Base-by-base conservation (phyloP, 2,888 invertebrate genomes). In the Trichogramma evanescens region DNA sequence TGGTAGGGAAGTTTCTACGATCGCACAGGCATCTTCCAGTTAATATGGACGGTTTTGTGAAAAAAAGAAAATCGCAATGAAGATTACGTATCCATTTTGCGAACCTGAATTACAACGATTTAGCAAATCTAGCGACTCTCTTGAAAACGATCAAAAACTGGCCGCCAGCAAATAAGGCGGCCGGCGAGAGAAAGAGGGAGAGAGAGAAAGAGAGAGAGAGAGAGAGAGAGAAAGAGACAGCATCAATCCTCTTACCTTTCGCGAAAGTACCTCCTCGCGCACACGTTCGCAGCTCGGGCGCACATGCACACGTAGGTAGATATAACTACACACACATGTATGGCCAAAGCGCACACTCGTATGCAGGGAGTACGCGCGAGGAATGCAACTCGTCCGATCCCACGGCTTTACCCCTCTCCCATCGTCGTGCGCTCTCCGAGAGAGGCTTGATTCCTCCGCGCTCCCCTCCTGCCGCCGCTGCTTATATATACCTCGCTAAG, bases 361-460 rank as follows among this genome's bases (percentile, higher is more conserved):
- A 13, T 13, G 13, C 13, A 13, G 13, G 13, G 13, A 13, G 71
- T 72, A 73, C 70, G 72, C 70, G 71, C 69, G 69, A 74, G 75
- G 76, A 76, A 76, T 76, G 75, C 71, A 74, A 13, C 72, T 74
- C 74, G 74, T 75, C 72, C 73, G 76, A 75, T 76, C 76, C 75
- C 76, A 76, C 76, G 76, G 74, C 64, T 66, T 63, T 58, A 67
- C 62, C 67, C 68, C 70, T 49, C 64, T 59, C 63, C 57, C 67
- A 62, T 61, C 63, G 65, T 57, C 55, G 59, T 41, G 53, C 40
- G 7, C 53, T 38, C 50, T 13, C 13, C 13, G 13, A 13, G 13
- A 13, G 13, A 13, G 13, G 13, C 13, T 13, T 13, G 13, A 13
- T 13, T 13, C 13, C 13, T 13, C 53, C 55, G 42, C 54, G 46